Conservation (phyloP, 2,797 vertebrate species). For the Acanthurus lineatus region DNA sequence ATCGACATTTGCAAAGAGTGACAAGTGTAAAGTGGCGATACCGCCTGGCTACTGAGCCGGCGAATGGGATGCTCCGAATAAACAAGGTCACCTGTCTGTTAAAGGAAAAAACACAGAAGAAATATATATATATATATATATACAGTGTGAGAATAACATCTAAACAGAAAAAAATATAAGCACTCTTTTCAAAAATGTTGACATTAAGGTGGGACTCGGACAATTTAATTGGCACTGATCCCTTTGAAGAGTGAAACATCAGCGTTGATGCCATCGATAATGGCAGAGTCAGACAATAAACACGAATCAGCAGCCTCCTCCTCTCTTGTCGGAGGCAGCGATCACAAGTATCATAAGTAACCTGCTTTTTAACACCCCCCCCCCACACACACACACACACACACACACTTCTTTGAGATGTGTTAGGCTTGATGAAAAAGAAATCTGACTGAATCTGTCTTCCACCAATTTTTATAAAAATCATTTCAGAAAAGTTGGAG, state of each 20-base stretch:
- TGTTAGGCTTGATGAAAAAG: not conserved
- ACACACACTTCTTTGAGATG: not conserved
- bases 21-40: not conserved
- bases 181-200: not conserved
- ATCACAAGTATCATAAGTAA: not conserved
- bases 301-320: not conserved
- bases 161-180: too few species aligned
- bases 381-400: too few species aligned
- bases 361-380: not conserved
- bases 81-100: not conserved
- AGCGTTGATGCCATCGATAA: not conserved
- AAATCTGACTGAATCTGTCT: not conserved
- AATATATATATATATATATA: too few species aligned
- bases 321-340: not conserved
- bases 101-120: too few species aligned
- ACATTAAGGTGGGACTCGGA: not conserved
- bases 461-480: not conserved
- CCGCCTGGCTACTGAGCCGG: not conserved
- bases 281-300: not conserved
- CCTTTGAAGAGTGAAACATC: not conserved
- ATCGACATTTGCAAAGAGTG: not conserved
- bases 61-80: not conserved
- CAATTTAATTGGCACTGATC: not conserved
- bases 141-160: too few species aligned
- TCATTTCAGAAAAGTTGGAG: slow-evolving; percentile 5